These are phyloP conservation scores for Steinernema khuongi DNA, from an alignment of 1,140 invertebrate genomes.

Conservation along the genomic window DNA sequence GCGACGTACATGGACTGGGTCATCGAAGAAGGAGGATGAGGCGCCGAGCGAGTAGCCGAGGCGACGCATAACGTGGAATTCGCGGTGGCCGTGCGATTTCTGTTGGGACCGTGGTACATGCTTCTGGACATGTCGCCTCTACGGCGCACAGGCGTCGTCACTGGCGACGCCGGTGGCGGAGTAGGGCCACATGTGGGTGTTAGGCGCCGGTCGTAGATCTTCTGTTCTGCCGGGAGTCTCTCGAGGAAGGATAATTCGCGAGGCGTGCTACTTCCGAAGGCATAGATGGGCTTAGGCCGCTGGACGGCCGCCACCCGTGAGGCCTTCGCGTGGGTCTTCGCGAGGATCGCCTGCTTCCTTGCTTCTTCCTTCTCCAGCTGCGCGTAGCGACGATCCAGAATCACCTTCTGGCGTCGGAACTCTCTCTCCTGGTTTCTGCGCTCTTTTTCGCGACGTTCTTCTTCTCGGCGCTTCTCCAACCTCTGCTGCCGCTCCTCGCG, in stretches of 20 bases:
- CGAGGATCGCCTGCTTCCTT: slow-evolving; percentile 36
- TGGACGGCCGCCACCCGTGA: slow-evolving; percentile 33
- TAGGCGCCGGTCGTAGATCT: slow-evolving; percentile 7
- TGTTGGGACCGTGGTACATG: background rate
- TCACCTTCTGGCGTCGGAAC: slow-evolving; percentile 11
- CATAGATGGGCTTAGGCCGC: slow-evolving; percentile 34
- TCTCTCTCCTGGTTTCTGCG: slow-evolving; percentile 24
- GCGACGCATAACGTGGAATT: slow-evolving; percentile 1
- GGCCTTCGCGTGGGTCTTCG: slow-evolving; percentile 39
- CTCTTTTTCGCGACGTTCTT: slow-evolving; percentile 21
- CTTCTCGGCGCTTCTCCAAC: slow-evolving; percentile 20
- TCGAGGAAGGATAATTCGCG: slow-evolving; percentile 47
- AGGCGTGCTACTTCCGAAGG: slow-evolving; percentile 48
- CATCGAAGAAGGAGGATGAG: slow-evolving; percentile 23
- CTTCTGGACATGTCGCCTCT: background rate
- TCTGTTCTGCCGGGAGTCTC: slow-evolving; percentile 38
- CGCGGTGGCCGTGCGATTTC: slow-evolving; percentile 1
- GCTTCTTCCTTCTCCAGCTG: slow-evolving; percentile 25
- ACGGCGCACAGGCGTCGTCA: background rate
- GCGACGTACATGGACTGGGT: slow-evolving; percentile 31
- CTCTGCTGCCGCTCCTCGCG: background rate
- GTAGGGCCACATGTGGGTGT: slow-evolving; percentile 25
- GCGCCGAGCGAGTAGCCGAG: slow-evolving; percentile 9
- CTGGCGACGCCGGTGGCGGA: slow-evolving; percentile 5
- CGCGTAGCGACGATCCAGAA: slow-evolving; percentile 12